Conservation (phyloP, 2,113 vertebrate genomes). For the Rattus norvegicus region GRCr8 NC_086020.1:63124501-63125000, state of each 20-base stretch:
- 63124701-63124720: conserved; percentile 96
- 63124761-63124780: conserved; percentile 81
- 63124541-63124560: not conserved
- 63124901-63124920: conserved; percentile 48
- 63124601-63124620: conserved; percentile 49
- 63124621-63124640: conserved; percentile 86
- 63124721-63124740: conserved; percentile 91
- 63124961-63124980: conserved; percentile 86
- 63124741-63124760: conserved; percentile 81
- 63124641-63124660: conserved; percentile 77
- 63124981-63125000: conserved; percentile 89
- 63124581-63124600: conserved; percentile 8
- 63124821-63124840: fast-evolving
- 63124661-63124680: conserved; percentile 83
- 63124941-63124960: conserved; percentile 32
- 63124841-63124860: conserved; percentile 34
- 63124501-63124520: conserved; percentile 54
- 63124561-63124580: not conserved
- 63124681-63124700: conserved; percentile 92
- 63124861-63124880: not conserved
- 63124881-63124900: conserved; percentile 65
- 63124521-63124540: conserved; percentile 52
- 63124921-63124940: conserved; percentile 78
- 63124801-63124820: fast-evolving
- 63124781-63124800: conserved; percentile 81